Conservation (phyloP, 2,888 invertebrate species). For the Diplolepis rosae region DNA sequence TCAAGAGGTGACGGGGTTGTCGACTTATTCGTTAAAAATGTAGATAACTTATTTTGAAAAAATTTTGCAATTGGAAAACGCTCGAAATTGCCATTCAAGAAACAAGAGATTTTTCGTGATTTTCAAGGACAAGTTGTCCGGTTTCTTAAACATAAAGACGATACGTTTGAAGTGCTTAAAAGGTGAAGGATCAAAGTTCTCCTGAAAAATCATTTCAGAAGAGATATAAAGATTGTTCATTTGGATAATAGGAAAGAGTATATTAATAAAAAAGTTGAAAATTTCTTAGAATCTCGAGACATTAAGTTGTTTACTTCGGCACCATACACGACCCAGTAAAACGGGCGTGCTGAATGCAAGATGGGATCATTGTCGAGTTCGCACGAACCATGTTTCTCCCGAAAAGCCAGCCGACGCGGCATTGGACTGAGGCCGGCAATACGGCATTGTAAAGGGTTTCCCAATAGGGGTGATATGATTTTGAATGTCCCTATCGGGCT, state of each 20-base stretch:
- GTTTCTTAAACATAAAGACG: slow-evolving; percentile 31
- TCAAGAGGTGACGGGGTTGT: too few species aligned
- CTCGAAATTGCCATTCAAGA: not conserved
- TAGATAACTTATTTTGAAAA: not conserved
- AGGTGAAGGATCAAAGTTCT: too few species aligned
- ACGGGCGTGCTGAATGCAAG: slow-evolving; percentile 48
- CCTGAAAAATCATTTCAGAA: slow-evolving; percentile 36
- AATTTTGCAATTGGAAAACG: not conserved
- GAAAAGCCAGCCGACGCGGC: slow-evolving; percentile 33
- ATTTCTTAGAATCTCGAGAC: slow-evolving; percentile 34
- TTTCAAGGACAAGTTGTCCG: slow-evolving; percentile 38
- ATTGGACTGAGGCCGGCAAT: slow-evolving; percentile 47
- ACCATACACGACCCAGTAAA: slow-evolving; percentile 49
- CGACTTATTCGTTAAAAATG: too few species aligned
- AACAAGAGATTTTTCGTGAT: slow-evolving; percentile 32
- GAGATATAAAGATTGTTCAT: slow-evolving; percentile 36
- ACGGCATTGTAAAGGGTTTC: slow-evolving; percentile 41
- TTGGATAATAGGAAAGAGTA: slow-evolving; percentile 40
- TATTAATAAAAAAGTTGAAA: slow-evolving; percentile 7
- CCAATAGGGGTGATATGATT: too few species aligned
- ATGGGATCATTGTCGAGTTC: slow-evolving; percentile 48
- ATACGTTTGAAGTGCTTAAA: slow-evolving; percentile 14
- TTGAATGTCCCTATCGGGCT: too few species aligned
- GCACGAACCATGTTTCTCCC: slow-evolving; percentile 48
- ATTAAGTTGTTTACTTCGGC: slow-evolving; percentile 44